Conservation (phyloP, 1,140 invertebrate genomes). For the Palaemon carinicauda region DNA sequence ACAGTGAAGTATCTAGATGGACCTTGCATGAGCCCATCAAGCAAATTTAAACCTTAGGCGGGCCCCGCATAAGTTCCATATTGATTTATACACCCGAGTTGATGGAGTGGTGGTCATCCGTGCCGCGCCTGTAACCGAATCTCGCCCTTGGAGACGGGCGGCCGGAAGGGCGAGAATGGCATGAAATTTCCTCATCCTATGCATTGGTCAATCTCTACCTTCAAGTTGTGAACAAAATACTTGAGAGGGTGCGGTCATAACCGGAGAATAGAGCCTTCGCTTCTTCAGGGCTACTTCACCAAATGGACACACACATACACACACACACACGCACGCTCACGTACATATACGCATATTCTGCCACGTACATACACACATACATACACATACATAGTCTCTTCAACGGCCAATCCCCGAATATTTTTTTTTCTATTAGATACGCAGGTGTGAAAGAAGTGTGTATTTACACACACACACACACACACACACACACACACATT, state of each 20-base stretch:
- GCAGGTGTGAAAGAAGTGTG: no score
- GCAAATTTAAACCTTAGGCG: conserved; percentile 41
- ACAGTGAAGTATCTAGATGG: conserved; percentile 60
- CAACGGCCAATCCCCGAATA: no score
- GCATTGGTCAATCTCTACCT: conserved; percentile 59
- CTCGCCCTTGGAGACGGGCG: neutral
- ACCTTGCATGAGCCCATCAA: conserved; percentile 48
- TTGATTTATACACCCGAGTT: conserved; percentile 45
- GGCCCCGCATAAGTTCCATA: conserved; percentile 41
- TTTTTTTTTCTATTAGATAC: no score
- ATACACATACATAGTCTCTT: no score
- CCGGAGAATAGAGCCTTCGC: conserved; percentile 47
- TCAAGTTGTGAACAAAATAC: conserved; percentile 60
- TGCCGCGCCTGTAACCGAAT: conserved; percentile 7
- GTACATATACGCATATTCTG: no score
- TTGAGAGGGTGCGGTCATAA: conserved; percentile 58
- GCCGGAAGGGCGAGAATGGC: conserved; percentile 6
- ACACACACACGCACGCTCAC: conserved; percentile 5
- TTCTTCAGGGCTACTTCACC: conserved; percentile 50
- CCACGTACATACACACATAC: no score
- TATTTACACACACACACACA: conserved; percentile 10
- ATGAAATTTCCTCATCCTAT: conserved; percentile 42
- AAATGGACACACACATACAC: conserved; percentile 39
- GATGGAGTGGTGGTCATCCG: conserved; percentile 58
- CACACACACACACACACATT: neutral